A percentile compares a stretch with the other conserved stretches of the same genome.
phyloP scores from a whole-genome alignment of 1,140 invertebrate species.

The Pachyrhynchus sulphureomaculatus region DNA sequence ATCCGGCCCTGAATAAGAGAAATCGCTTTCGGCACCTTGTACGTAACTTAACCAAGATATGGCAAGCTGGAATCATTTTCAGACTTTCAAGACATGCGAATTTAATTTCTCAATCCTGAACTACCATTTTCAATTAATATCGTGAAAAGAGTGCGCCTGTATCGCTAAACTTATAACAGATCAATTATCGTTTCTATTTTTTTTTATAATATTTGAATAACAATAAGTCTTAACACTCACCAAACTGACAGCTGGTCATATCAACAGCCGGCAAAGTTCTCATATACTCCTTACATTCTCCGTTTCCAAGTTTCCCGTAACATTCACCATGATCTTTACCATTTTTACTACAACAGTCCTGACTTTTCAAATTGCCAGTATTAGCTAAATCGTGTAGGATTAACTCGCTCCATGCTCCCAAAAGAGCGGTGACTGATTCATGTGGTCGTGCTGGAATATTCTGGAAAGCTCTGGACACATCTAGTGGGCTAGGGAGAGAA shows the following conservation, averaged over 20 bases:
- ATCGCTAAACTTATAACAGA: too few species aligned
- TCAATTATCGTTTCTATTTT: too few species aligned
- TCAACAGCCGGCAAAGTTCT: conserved; percentile 69
- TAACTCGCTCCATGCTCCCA: conserved; percentile 82
- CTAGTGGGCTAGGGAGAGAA: conserved; percentile 58
- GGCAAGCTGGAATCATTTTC: too few species aligned
- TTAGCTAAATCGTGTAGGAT: conserved; percentile 75
- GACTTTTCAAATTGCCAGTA: conserved; percentile 57
- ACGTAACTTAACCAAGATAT: too few species aligned
- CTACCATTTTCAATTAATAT: too few species aligned
- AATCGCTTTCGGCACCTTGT: too few species aligned
- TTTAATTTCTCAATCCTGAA: too few species aligned
- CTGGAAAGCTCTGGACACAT: conserved; percentile 53
- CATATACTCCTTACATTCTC: conserved; percentile 69
- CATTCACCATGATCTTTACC: conserved; percentile 55
- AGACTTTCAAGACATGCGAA: too few species aligned
- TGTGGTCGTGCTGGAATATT: conserved; percentile 54
- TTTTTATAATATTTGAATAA: too few species aligned
- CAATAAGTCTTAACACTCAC: conserved; percentile 46
- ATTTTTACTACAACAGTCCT: conserved; percentile 42
- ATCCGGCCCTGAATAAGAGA: too few species aligned
- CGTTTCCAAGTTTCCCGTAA: conserved; percentile 52
- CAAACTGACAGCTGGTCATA: conserved; percentile 64
- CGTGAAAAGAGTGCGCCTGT: too few species aligned
- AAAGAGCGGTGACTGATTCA: conserved; percentile 74